A percentile compares a stretch with the other conserved stretches of the same genome.
Evolutionary conservation across 2,113 vertebrate species (phyloP).

Genomic region (Prionailurus bengalensis): DNA sequence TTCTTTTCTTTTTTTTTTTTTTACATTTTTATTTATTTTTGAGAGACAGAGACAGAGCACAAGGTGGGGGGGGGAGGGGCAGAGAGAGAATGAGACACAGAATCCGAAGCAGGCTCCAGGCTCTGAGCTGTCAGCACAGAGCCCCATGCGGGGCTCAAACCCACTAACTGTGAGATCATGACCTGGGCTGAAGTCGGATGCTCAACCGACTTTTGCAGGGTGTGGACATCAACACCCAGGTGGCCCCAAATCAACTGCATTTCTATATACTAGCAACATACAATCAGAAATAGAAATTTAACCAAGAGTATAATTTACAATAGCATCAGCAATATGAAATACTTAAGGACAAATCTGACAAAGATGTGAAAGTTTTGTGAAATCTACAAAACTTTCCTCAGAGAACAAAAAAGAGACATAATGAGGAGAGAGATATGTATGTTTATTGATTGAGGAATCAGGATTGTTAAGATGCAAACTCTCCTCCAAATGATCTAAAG

Average conservation of each 20-base stretch:
- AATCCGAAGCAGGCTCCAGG: too few species aligned
- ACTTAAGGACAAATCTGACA: neutral
- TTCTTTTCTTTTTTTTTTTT: too few species aligned
- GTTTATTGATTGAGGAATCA: neutral
- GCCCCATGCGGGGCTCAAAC: too few species aligned
- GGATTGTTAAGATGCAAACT: neutral
- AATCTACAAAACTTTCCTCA: neutral
- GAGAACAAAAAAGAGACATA: neutral
- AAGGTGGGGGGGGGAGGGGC: too few species aligned
- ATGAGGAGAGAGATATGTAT: neutral
- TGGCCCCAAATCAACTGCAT: neutral
- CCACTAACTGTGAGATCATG: too few species aligned
- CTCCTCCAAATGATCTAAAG: neutral
- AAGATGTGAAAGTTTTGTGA: neutral
- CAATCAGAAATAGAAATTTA: slow-evolving; percentile 13
- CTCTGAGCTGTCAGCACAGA: too few species aligned
- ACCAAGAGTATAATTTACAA: neutral
- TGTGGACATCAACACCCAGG: too few species aligned
- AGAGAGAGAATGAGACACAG: too few species aligned
- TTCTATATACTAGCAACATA: neutral
- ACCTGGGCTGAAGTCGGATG: too few species aligned
- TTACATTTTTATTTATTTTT: too few species aligned
- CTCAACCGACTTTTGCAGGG: too few species aligned
- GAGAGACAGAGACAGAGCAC: too few species aligned
- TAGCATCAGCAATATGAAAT: neutral